Conservation (phyloP, 2,113 vertebrate species). For the Zosterops borbonicus region DNA sequence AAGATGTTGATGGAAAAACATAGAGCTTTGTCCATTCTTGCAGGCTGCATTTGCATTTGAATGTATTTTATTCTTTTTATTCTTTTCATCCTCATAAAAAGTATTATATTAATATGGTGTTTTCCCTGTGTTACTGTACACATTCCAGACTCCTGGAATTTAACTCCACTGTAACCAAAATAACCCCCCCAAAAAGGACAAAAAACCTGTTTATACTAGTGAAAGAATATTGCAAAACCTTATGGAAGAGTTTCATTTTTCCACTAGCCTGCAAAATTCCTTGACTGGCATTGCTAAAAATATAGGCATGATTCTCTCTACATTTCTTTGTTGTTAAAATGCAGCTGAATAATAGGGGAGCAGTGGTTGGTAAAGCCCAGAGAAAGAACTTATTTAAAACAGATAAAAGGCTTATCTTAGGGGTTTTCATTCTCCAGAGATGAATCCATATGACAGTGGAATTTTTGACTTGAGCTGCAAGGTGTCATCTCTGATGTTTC, state of each 20-base stretch:
- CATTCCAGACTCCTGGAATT: slow-evolving; percentile 47
- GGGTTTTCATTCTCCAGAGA: background rate
- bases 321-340: slow-evolving; percentile 1
- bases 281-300: slow-evolving; percentile 10
- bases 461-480: background rate
- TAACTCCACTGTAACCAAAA: slow-evolving; percentile 28
- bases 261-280: background rate
- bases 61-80: slow-evolving; percentile 56
- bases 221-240: background rate
- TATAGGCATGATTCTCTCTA: background rate
- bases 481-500: background rate
- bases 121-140: slow-evolving; percentile 62
- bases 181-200: background rate
- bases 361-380: background rate
- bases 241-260: background rate
- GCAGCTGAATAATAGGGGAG: background rate
- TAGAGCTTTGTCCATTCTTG: slow-evolving; percentile 6
- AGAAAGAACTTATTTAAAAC: background rate
- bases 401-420: background rate
- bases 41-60: slow-evolving; percentile 71
- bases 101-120: slow-evolving; percentile 51
- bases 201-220: background rate
- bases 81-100: slow-evolving; percentile 47
- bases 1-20: slow-evolving; percentile 4
- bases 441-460: background rate